phyloP scores from a whole-genome alignment of 2,113 vertebrate genomes.

The Motacilla tschutschensis region DNA sequence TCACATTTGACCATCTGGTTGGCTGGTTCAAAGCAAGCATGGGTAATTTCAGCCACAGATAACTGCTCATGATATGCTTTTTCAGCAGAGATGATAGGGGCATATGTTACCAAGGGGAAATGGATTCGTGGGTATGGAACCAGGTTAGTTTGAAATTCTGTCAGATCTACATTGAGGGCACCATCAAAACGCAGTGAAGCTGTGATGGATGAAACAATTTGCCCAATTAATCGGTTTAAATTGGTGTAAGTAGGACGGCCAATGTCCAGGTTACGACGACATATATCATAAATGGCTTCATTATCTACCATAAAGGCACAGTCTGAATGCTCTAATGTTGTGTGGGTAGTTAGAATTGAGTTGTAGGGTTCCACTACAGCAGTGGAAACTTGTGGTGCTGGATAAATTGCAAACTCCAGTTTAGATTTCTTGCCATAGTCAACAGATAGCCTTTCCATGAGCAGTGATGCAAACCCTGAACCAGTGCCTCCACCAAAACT shows the following conservation, averaged over 20 bases:
- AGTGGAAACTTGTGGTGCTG: slow-evolving; percentile 70
- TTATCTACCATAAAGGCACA: slow-evolving; percentile 75
- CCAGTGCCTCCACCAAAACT: slow-evolving; percentile 70
- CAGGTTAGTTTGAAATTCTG: slow-evolving; percentile 73
- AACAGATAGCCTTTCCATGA: slow-evolving; percentile 71
- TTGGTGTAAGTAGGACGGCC: slow-evolving; percentile 71
- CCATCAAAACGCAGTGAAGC: slow-evolving; percentile 71
- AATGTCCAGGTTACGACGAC: slow-evolving; percentile 70
- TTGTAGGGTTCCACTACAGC: slow-evolving; percentile 73
- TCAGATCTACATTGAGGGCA: slow-evolving; percentile 72
- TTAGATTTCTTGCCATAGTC: slow-evolving; percentile 72
- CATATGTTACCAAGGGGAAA: slow-evolving; percentile 84
- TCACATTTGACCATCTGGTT: slow-evolving; percentile 91
- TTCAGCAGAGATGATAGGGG: slow-evolving; percentile 85
- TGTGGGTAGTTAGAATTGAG: slow-evolving; percentile 82
- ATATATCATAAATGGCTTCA: slow-evolving; percentile 70
- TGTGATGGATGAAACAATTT: slow-evolving; percentile 74
- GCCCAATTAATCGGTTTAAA: slow-evolving; percentile 69
- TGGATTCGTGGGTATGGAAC: slow-evolving; percentile 88
- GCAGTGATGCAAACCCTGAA: slow-evolving; percentile 70
- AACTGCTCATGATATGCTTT: slow-evolving; percentile 89
- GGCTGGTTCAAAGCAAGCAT: slow-evolving; percentile 82
- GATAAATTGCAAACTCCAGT: slow-evolving; percentile 69
- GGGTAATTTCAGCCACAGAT: slow-evolving; percentile 86
- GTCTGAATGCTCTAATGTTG: slow-evolving; percentile 81